Conservation (phyloP, 2,113 vertebrate species). For the Alectura lathami region DNA sequence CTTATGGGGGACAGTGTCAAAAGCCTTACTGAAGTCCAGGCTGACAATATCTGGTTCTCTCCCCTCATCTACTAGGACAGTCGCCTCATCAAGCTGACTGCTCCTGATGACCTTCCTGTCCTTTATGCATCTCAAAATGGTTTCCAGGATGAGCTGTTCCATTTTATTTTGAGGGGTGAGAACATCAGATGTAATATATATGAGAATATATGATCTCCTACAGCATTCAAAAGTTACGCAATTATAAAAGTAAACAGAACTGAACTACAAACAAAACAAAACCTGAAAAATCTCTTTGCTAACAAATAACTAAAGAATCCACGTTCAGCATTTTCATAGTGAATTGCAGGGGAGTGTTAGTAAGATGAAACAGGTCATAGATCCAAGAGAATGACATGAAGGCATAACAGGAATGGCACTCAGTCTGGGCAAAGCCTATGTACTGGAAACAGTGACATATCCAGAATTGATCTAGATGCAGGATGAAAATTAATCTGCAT, state of each 20-base stretch:
- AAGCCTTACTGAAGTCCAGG: not conserved
- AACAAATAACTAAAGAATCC: not conserved
- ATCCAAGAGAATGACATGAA: not conserved
- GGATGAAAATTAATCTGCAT: not conserved
- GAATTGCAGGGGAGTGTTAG: not conserved
- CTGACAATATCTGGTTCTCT: not conserved
- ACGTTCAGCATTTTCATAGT: not conserved
- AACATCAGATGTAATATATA: fast-evolving
- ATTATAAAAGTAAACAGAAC: not conserved
- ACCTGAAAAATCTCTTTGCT: not conserved
- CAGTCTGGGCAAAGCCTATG: not conserved
- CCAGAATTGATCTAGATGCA: not conserved
- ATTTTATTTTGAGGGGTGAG: not conserved
- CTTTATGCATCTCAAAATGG: not conserved
- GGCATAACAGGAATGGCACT: not conserved
- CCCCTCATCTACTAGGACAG: not conserved
- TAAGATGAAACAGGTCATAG: not conserved
- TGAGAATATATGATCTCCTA: not conserved
- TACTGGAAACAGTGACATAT: not conserved
- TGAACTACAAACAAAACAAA: not conserved
- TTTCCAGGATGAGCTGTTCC: not conserved
- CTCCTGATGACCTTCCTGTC: not conserved
- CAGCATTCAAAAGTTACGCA: not conserved
- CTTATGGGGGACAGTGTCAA: not conserved
- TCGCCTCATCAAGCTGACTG: not conserved